Evolutionary conservation across 2,888 invertebrate species (phyloP).

Genomic region (Thumatha senex): DNA sequence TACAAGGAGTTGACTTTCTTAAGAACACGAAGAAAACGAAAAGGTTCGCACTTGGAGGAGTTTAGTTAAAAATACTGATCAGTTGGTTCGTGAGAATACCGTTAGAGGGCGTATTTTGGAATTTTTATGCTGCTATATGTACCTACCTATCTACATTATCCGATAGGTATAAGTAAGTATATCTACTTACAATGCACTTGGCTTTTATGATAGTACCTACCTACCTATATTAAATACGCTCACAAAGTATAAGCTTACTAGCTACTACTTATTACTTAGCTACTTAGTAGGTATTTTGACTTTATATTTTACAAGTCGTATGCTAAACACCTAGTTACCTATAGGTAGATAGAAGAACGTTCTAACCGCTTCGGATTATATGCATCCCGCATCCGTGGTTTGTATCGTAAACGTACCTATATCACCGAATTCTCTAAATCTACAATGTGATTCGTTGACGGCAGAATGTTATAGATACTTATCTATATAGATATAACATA

Average conservation of each 20-base stretch:
- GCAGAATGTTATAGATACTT: slow-evolving; percentile 17
- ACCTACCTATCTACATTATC: slow-evolving; percentile 4
- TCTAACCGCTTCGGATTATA: no score
- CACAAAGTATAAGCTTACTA: no score
- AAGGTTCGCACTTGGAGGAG: slow-evolving; percentile 76
- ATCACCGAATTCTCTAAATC: no score
- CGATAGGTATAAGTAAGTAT: neutral
- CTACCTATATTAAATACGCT: no score
- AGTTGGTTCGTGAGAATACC: slow-evolving; percentile 51
- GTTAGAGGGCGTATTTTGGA: slow-evolving; percentile 65
- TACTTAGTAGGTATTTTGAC: no score
- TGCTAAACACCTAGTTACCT: neutral
- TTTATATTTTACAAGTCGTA: no score
- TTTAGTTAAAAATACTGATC: slow-evolving; percentile 73
- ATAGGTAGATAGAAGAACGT: no score
- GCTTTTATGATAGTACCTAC: no score
- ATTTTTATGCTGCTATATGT: slow-evolving; percentile 25
- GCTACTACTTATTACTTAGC: no score
- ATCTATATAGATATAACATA: slow-evolving; percentile 28
- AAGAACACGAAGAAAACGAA: slow-evolving; percentile 79
- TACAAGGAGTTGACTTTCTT: slow-evolving; percentile 72
- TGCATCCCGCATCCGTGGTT: no score
- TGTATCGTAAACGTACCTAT: no score
- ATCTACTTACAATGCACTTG: neutral
- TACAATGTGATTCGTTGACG: slow-evolving; percentile 23